These are phyloP conservation scores for Scrobipalpa costella DNA, from an alignment of 2,888 invertebrate genomes.

Conservation along the genomic window DNA sequence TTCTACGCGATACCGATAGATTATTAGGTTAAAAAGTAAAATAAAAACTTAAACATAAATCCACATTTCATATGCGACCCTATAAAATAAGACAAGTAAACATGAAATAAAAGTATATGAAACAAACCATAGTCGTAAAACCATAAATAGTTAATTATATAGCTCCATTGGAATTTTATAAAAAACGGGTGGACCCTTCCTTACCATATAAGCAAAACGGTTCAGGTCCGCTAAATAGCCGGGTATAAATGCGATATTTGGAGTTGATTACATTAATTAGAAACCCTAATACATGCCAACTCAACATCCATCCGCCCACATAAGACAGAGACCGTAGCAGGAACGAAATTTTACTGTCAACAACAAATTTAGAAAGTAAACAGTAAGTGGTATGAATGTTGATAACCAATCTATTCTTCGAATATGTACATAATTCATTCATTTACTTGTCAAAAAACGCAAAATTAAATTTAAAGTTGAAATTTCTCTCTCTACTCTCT, in stretches of 20 bases:
- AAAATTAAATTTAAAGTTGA: too few species aligned
- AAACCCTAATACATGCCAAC: conserved; percentile 42
- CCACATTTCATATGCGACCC: too few species aligned
- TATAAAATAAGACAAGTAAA: too few species aligned
- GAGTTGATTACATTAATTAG: conserved; percentile 49
- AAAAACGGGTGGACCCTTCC: not conserved
- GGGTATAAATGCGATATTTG: conserved; percentile 29
- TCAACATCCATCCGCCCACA: conserved; percentile 12
- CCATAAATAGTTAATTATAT: not conserved
- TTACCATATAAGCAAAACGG: conserved; percentile 14
- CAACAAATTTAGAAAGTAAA: not conserved
- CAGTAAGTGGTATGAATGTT: too few species aligned
- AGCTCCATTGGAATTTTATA: not conserved
- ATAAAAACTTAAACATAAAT: too few species aligned
- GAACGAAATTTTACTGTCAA: not conserved
- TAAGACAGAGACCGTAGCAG: not conserved
- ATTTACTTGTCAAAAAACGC: too few species aligned
- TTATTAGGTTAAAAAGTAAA: too few species aligned
- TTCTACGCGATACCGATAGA: too few species aligned
- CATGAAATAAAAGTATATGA: too few species aligned
- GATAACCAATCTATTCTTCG: too few species aligned
- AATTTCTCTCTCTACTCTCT: too few species aligned
- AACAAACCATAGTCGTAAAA: not conserved
- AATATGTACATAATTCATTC: too few species aligned
- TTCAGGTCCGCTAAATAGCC: not conserved